Percentiles rank a stretch among this genome's conserved stretches.
Evolutionary conservation across 2,888 invertebrate species (phyloP).

Genomic region (Bombylius major): DNA sequence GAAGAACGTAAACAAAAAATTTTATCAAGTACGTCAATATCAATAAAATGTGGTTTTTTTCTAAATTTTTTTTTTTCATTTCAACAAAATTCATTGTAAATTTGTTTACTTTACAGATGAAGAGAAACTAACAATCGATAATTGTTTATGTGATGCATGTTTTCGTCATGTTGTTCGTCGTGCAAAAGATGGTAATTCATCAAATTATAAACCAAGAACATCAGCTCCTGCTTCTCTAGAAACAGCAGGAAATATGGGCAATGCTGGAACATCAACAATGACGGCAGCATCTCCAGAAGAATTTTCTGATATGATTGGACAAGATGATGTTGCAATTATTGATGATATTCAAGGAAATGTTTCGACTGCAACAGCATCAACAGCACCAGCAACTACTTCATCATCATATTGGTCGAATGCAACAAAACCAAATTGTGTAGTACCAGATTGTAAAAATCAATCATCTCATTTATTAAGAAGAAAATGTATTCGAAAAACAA

Average conservation of each 20-base stretch:
- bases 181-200: conserved; percentile 45
- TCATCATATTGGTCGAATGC: conserved; percentile 10
- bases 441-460: conserved; percentile 45
- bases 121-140: conserved; percentile 68
- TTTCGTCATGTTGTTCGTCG: conserved; percentile 75
- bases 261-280: background rate
- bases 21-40: conserved; percentile 48
- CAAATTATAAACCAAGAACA: conserved; percentile 49
- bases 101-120: conserved; percentile 42
- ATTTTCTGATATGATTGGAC: background rate
- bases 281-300: background rate
- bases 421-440: conserved; percentile 42
- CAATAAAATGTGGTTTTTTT: background rate
- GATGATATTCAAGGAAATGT: conserved; percentile 17
- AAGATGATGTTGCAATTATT: conserved; percentile 20
- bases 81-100: background rate
- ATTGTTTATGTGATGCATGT: conserved; percentile 78
- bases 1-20: conserved; percentile 70
- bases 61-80: background rate
- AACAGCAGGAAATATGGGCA: conserved; percentile 5
- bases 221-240: conserved; percentile 27
- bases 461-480: conserved; percentile 54
- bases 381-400: background rate
- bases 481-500: conserved; percentile 59
- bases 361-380: conserved; percentile 6